Evolutionary conservation across 2,888 invertebrate species (phyloP).

Genomic region (Shargacucullia verbasci): DNA sequence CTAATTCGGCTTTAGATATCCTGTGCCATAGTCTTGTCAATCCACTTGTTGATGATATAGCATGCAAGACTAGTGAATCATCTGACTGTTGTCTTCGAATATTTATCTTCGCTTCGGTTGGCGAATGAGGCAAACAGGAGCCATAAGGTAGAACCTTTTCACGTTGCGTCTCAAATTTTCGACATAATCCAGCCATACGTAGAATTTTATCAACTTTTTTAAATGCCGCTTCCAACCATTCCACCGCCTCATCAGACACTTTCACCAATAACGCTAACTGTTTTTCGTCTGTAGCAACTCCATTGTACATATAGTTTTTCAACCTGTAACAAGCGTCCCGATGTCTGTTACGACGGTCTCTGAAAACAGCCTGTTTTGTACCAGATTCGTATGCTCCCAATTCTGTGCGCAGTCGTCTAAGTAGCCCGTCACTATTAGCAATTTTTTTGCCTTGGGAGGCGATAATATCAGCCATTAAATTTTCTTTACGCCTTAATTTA

Average conservation of each 20-base stretch:
- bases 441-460: slow-evolving; percentile 82
- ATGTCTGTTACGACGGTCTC: slow-evolving; percentile 79
- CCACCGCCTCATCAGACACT: slow-evolving; percentile 75
- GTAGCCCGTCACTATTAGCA: slow-evolving; percentile 75
- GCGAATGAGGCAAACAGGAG: slow-evolving; percentile 65
- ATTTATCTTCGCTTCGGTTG: slow-evolving; percentile 63
- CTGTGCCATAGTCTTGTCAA: slow-evolving; percentile 81
- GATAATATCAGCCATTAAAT: slow-evolving; percentile 82
- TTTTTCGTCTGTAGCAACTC: slow-evolving; percentile 69
- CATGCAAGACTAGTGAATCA: slow-evolving; percentile 74
- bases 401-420: slow-evolving; percentile 76
- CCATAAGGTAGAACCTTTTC: slow-evolving; percentile 85
- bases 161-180: slow-evolving; percentile 88
- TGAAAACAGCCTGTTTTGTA: slow-evolving; percentile 80
- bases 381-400: slow-evolving; percentile 82
- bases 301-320: slow-evolving; percentile 70
- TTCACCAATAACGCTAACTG: slow-evolving; percentile 74
- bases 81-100: slow-evolving; percentile 68
- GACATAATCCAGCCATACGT: slow-evolving; percentile 85
- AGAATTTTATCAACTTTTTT: slow-evolving; percentile 86
- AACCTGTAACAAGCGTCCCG: slow-evolving; percentile 74
- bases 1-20: slow-evolving; percentile 78
- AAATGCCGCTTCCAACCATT: slow-evolving; percentile 76
- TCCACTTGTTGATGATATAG: slow-evolving; percentile 74
- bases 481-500: slow-evolving; percentile 79